Evolutionary conservation across 2,797 vertebrate genomes (phyloP).

Genomic region (Dendrocincla tyrannina): DNA sequence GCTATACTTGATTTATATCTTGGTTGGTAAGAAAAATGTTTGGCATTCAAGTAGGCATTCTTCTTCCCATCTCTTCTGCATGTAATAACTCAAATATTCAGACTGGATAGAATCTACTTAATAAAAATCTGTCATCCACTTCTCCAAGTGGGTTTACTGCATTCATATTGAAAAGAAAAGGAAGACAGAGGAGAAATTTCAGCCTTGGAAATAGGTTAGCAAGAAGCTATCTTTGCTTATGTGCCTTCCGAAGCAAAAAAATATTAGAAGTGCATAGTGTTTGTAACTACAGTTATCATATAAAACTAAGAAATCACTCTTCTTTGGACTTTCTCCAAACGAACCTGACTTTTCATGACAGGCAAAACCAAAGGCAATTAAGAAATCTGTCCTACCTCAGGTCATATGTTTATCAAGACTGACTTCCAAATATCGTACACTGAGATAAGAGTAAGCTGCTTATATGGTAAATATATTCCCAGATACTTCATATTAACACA

Average conservation of each 20-base stretch:
- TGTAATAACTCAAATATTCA: not conserved
- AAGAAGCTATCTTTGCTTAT: not conserved
- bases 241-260: not conserved
- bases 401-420: not conserved
- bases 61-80: constrained; percentile 12
- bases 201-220: not conserved
- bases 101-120: not conserved
- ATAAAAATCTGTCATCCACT: not conserved
- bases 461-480: not conserved
- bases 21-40: constrained; percentile 11
- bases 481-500: not conserved
- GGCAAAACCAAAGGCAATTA: not conserved
- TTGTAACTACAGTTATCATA: not conserved
- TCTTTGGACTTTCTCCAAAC: not conserved
- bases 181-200: not conserved
- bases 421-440: not conserved
- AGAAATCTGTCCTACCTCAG: not conserved
- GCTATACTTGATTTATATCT: not conserved
- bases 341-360: not conserved
- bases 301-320: not conserved
- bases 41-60: not conserved
- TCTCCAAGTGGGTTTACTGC: not conserved
- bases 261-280: not conserved
- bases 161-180: not conserved
- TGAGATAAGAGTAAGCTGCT: not conserved